Base-by-base conservation (phyloP, 2,113 vertebrate genomes). In the Leiothrix lutea region DNA sequence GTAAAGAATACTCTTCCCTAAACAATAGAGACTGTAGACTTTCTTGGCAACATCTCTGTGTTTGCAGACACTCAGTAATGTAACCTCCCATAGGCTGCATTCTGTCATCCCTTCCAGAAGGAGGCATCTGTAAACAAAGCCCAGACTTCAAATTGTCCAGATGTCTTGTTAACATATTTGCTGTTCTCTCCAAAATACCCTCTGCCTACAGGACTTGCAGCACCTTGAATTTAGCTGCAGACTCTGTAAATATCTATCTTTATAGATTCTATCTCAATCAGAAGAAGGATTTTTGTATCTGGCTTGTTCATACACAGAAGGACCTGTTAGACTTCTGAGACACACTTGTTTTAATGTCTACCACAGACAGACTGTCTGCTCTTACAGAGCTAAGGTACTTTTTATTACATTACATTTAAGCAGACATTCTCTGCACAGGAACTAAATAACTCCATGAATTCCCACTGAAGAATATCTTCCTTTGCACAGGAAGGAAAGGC, bases 341-440 rank as follows among this genome's bases (percentile, higher is more conserved):
- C 40, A 73, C 9, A 2, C 26, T 93, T 94, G 29, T 81, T 87
- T 79, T 79, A 88, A 90, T 56, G 70, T 69, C n/a, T 75, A 6
- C 25, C 7, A 44, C 78, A 94, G 92, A 93, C 92, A 93, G 77
- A 82, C 62, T 40, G 85, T 95, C 92, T 91, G 80, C 53, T 93
- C 12, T 79, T 75, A 25, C 48, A 72, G 66, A 75, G 31, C 45
- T 64, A 95, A 67, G 31, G 2, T 72, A 61, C 9, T 73, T 89
- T 95, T 88, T 93, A 93, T 91, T 95, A 16, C 73, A 92, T 97
- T 95, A 90, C 15, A 64, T 67, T 82, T 79, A 91, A 90, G 48
- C 57, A 95, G 86, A 94, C 94, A 88, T 91, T 94, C 33, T 82
- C 44, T 88, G 35, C n/a, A 50, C 16, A 86, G 71, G 67, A 90